Conservation (phyloP, 2,888 invertebrate genomes). For the Ornithoptera priamus region DNA sequence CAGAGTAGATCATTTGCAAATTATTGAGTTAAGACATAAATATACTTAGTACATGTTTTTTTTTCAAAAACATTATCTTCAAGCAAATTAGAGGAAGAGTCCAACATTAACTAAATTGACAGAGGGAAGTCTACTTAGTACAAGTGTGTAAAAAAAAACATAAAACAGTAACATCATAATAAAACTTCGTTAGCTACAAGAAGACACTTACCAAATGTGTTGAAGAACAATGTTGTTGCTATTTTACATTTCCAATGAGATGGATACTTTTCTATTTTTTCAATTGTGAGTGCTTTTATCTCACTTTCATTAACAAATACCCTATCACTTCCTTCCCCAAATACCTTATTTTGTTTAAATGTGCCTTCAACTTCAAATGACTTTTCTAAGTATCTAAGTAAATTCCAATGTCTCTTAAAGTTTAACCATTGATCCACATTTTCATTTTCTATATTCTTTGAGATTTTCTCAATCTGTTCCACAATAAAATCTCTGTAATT, state of each 20-base stretch:
- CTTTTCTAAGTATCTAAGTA: conserved; percentile 66
- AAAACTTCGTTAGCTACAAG: background rate
- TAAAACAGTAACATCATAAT: no score
- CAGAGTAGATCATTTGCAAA: no score
- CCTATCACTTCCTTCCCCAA: conserved; percentile 63
- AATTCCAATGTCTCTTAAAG: conserved; percentile 70
- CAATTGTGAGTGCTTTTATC: conserved; percentile 72
- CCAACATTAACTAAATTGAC: no score
- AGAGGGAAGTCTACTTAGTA: no score
- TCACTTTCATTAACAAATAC: conserved; percentile 73
- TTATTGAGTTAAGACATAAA: no score
- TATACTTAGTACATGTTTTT: no score
- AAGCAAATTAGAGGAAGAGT: no score
- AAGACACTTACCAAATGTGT: conserved; percentile 74
- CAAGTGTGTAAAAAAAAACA: no score
- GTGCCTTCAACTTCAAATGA: conserved; percentile 73
- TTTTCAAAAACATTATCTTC: no score
- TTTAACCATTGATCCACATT: conserved; percentile 56
- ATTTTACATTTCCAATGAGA: conserved; percentile 78
- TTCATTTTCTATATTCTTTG: conserved; percentile 60
- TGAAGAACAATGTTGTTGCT: conserved; percentile 79
- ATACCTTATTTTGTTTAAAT: conserved; percentile 75
- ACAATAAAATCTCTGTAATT: conserved; percentile 83
- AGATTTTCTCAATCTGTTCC: conserved; percentile 80
- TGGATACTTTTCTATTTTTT: conserved; percentile 67